Evolutionary conservation across 1,140 invertebrate genomes (phyloP).

Genomic region (Globodera rostochiensis): DNA sequence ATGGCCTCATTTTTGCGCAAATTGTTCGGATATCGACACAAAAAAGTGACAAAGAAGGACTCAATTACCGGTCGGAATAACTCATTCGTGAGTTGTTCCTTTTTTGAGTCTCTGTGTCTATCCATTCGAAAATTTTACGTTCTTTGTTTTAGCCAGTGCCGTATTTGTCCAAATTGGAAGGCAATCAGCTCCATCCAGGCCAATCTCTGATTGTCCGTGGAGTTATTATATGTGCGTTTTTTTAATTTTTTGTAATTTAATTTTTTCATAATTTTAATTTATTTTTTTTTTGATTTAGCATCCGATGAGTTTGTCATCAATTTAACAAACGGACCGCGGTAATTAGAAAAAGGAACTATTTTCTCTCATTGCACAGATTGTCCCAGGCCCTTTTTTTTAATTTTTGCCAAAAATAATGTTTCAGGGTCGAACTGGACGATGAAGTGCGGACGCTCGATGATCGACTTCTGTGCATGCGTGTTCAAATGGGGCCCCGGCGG

Average conservation of each 20-base stretch:
- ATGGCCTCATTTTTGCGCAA: constrained; percentile 28
- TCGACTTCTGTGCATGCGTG: constrained; percentile 57
- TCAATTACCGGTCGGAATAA: constrained; percentile 64
- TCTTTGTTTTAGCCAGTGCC: constrained; percentile 55
- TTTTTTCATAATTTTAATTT: background rate
- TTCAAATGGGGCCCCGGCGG: constrained; percentile 47
- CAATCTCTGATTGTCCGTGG: constrained; percentile 64
- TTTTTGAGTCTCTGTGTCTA: background rate
- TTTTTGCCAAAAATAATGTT: too few species aligned
- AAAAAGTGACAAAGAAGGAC: constrained; percentile 57
- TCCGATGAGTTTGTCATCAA: constrained; percentile 59
- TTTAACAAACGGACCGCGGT: constrained; percentile 56
- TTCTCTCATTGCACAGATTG: too few species aligned
- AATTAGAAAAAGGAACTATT: background rate
- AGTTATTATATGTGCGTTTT: constrained; percentile 56
- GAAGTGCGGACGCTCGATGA: constrained; percentile 58
- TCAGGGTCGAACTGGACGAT: constrained; percentile 59
- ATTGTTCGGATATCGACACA: constrained; percentile 23
- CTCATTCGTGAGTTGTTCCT: constrained; percentile 54
- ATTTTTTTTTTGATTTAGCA: constrained; percentile 41
- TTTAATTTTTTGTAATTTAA: background rate
- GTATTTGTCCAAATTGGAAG: constrained; percentile 63
- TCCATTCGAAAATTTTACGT: background rate
- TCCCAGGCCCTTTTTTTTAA: background rate
- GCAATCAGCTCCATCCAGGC: constrained; percentile 59